Evolutionary conservation across 2,797 vertebrate species (phyloP).

Genomic region (Rhabdomys pumilio): DNA sequence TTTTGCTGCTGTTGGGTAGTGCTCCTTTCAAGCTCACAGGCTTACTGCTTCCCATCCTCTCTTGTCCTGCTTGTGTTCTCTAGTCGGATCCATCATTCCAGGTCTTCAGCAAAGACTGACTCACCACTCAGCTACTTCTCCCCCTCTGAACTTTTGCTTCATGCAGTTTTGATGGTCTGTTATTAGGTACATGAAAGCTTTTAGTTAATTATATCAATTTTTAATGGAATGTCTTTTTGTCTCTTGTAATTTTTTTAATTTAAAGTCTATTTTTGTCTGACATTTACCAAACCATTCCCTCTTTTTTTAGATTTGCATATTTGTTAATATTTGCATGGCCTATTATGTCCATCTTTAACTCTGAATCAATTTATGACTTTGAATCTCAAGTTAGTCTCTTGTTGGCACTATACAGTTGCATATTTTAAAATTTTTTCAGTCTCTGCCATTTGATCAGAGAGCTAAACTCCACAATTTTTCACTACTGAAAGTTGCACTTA

Average conservation of each 20-base stretch:
- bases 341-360: neutral
- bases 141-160: neutral
- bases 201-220: neutral
- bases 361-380: neutral
- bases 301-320: neutral
- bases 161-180: neutral
- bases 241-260: neutral
- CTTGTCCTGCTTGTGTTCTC: neutral
- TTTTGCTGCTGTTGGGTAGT: neutral
- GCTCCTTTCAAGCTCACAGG: neutral
- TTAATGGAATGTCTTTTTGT: neutral
- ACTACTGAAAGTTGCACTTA: neutral
- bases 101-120: neutral
- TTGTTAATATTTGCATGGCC: neutral
- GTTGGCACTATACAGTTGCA: neutral
- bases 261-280: neutral
- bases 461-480: neutral
- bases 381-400: neutral
- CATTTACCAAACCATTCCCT: neutral
- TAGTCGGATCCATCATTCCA: neutral
- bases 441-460: neutral
- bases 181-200: neutral
- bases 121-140: neutral
- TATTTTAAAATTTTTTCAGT: conserved; percentile 16
- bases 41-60: neutral